phyloP scores from a whole-genome alignment of 2,113 vertebrate genomes.

The Scomber colias region DNA sequence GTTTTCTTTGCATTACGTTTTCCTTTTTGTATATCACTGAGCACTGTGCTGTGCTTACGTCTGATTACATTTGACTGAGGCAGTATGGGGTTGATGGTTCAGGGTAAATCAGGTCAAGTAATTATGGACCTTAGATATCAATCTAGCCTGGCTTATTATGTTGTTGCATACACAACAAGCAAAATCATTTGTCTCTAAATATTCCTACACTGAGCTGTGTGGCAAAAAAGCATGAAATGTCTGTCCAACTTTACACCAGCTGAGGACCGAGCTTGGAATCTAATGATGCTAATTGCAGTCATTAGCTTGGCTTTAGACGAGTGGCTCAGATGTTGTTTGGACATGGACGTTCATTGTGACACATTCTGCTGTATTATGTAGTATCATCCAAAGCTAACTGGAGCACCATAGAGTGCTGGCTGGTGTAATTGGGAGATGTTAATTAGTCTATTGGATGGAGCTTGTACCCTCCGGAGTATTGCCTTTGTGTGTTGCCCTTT shows the following conservation, averaged over 20 bases:
- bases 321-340: constrained; percentile 71
- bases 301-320: constrained; percentile 73
- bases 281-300: constrained; percentile 76
- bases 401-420: constrained; percentile 60
- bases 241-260: constrained; percentile 59
- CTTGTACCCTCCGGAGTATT: constrained; percentile 71
- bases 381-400: constrained; percentile 73
- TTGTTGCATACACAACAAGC: constrained; percentile 18
- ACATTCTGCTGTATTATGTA: constrained; percentile 66
- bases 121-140: constrained; percentile 39
- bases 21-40: neutral
- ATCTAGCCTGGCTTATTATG: constrained; percentile 23
- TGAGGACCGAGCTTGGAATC: constrained; percentile 52
- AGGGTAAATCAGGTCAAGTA: constrained; percentile 29
- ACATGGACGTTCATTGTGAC: constrained; percentile 52
- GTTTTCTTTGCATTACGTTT: neutral
- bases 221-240: constrained; percentile 20
- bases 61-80: neutral
- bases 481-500: constrained; percentile 78
- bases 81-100: neutral
- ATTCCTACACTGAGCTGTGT: constrained; percentile 24
- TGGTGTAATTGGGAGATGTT: constrained; percentile 77
- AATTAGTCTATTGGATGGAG: constrained; percentile 79
- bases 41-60: neutral
- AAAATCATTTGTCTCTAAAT: constrained; percentile 5